Conservation (phyloP, 2,113 vertebrate species). For the Saguinus midas region DNA sequence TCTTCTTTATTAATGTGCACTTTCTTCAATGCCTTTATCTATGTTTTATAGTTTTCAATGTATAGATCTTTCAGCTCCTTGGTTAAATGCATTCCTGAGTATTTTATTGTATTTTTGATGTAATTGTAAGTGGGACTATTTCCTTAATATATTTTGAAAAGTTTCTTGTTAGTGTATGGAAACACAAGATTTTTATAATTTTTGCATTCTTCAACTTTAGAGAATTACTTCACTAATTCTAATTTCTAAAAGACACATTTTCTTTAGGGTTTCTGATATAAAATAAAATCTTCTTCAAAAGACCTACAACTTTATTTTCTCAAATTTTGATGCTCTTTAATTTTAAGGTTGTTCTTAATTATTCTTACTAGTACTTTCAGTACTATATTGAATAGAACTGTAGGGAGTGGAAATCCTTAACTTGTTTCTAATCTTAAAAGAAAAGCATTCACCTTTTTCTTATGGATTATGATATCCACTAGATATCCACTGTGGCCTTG, state of each 20-base stretch:
- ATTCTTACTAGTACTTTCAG: not conserved
- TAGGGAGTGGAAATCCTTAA: too few relatives aligned
- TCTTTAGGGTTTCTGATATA: not conserved
- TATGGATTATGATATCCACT: not conserved
- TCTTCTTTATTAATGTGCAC: not conserved
- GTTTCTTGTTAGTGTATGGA: not conserved
- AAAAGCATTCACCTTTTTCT: too few relatives aligned
- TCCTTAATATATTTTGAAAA: not conserved
- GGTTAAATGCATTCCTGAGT: not conserved
- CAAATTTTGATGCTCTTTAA: not conserved
- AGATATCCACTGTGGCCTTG: not conserved
- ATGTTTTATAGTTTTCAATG: not conserved
- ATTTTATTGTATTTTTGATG: not conserved
- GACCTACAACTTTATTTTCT: not conserved
- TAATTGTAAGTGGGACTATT: not conserved
- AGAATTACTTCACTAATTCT: not conserved
- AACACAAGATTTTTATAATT: not conserved
- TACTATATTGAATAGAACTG: too few relatives aligned
- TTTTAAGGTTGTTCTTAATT: not conserved
- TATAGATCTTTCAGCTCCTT: not conserved
- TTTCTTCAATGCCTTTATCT: not conserved
- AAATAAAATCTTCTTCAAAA: not conserved
- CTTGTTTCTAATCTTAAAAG: too few relatives aligned
- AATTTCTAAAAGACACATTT: not conserved
- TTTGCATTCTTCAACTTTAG: not conserved